These are phyloP conservation scores for Manacus vitellinus DNA, from an alignment of 2,113 vertebrate genomes.

Conservation along the genomic window DNA sequence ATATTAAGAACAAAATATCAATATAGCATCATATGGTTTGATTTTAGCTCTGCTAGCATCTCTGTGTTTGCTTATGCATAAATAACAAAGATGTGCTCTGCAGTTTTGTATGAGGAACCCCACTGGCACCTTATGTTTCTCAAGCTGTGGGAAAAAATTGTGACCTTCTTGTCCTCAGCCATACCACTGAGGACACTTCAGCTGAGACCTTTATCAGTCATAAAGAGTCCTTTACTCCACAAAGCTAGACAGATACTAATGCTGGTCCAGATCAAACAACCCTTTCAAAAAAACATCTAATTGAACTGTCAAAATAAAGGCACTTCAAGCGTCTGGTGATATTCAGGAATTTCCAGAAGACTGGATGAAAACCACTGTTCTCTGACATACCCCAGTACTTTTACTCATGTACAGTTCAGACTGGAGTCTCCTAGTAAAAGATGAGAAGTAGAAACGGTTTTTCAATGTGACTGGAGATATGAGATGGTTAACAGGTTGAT, in stretches of 20 bases:
- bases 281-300: not conserved
- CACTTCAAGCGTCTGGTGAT: not conserved
- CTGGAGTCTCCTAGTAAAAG: not conserved
- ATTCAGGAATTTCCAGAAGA: not conserved
- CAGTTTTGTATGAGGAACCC: not conserved
- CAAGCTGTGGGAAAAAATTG: not conserved
- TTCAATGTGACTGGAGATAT: not conserved
- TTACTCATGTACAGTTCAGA: not conserved
- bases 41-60: not conserved
- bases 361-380: not conserved
- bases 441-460: not conserved
- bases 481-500: not conserved
- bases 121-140: not conserved
- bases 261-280: not conserved
- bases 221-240: not conserved
- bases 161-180: not conserved
- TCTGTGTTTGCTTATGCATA: slow-evolving; percentile 13
- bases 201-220: not conserved
- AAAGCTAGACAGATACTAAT: not conserved
- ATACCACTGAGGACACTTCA: not conserved
- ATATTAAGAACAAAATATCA: not conserved
- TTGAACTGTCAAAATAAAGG: not conserved
- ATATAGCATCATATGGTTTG: not conserved
- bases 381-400: not conserved
- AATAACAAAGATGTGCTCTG: not conserved